Conservation (phyloP, 1,140 invertebrate genomes). For the Polypedilum vanderplanki region DNA sequence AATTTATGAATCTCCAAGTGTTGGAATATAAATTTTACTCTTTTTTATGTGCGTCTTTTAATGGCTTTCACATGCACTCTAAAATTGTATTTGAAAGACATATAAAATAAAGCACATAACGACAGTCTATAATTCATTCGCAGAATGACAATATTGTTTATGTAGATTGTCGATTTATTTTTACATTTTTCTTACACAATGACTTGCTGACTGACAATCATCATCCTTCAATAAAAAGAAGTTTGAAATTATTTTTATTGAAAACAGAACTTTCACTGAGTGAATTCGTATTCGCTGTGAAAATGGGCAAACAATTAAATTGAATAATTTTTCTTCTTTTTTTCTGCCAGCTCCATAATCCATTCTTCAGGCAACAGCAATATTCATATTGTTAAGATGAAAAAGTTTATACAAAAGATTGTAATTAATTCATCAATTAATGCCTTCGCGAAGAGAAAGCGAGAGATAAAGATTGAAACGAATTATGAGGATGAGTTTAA, state of each 20-base stretch:
- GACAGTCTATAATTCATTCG: neutral
- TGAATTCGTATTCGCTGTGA: neutral
- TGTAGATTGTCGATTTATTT: conserved; percentile 25
- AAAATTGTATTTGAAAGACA: too few species aligned
- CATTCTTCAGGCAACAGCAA: too few species aligned
- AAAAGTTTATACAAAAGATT: conserved; percentile 19
- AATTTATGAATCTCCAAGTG: neutral
- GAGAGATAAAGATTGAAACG: neutral
- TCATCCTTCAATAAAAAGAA: conserved; percentile 3
- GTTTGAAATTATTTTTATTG: neutral
- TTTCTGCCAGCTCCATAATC: neutral
- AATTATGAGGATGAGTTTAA: conserved; percentile 2
- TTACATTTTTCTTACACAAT: neutral
- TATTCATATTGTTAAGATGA: neutral
- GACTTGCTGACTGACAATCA: conserved; percentile 1
- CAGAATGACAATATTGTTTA: neutral
- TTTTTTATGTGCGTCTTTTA: neutral
- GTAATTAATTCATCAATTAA: conserved; percentile 21
- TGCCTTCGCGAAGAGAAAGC: neutral
- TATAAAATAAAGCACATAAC: neutral
- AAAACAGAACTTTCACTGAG: neutral
- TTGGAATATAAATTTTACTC: neutral
- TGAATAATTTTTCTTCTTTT: neutral
- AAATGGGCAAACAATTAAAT: conserved; percentile 22
- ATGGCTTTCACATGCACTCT: neutral